phyloP scores from a whole-genome alignment of 2,888 invertebrate species.

The Unio pictorum region DNA sequence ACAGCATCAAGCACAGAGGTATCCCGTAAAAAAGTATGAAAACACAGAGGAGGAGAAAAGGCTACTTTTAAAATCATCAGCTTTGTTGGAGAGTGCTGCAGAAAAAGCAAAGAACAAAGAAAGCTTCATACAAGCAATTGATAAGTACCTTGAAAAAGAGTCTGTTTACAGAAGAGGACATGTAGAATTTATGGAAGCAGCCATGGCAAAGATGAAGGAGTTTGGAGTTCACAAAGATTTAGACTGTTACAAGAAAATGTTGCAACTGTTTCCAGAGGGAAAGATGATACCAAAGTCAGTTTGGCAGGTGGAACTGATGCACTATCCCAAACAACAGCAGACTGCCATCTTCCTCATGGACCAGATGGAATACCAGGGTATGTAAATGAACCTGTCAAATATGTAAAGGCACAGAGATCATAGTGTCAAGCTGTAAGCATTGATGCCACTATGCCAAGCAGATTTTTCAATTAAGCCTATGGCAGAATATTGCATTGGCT shows the following conservation, averaged over 20 bases:
- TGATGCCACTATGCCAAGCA: no score
- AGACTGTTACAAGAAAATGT: conserved; percentile 82
- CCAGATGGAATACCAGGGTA: conserved; percentile 95
- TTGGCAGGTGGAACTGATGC: conserved; percentile 91
- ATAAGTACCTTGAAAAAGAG: conserved; percentile 78
- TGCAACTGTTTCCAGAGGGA: conserved; percentile 86
- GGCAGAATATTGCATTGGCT: no score
- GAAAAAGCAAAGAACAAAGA: conserved; percentile 42
- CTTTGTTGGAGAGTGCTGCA: conserved; percentile 23
- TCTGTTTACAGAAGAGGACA: conserved; percentile 85
- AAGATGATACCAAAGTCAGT: conserved; percentile 81
- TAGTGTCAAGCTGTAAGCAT: no score
- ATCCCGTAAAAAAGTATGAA: not conserved
- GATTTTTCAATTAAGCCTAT: no score
- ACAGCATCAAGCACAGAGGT: no score
- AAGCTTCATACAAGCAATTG: conserved; percentile 55
- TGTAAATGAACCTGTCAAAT: conserved; percentile 17
- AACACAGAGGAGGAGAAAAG: conserved; percentile 7
- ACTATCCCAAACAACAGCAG: conserved; percentile 96
- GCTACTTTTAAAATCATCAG: conserved; percentile 13
- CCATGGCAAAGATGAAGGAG: conserved; percentile 88
- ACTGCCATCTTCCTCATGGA: conserved; percentile 91
- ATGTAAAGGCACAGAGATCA: not conserved
- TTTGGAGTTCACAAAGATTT: conserved; percentile 88
- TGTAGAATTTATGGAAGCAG: conserved; percentile 94